Percentiles rank a stretch among this genome's conserved stretches.
phyloP scores from a whole-genome alignment of 2,797 vertebrate species.

The Falco concolor region DNA sequence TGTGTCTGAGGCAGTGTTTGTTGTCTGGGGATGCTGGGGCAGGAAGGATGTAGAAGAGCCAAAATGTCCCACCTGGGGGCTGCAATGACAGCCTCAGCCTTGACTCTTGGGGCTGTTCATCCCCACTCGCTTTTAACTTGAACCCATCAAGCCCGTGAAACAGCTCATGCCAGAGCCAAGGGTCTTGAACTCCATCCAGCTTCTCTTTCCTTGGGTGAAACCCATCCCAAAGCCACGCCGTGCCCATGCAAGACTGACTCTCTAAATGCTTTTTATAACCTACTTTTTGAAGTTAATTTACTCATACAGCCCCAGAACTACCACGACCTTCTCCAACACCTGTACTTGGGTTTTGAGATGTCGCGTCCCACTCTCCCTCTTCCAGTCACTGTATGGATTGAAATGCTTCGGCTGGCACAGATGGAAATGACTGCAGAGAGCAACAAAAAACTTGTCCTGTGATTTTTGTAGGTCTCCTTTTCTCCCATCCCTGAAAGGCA shows the following conservation, averaged over 20 bases:
- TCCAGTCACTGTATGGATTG: not conserved
- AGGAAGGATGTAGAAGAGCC: not conserved
- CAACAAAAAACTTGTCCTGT: not conserved
- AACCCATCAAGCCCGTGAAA: accelerated
- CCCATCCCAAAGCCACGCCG: accelerated
- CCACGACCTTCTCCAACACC: not conserved
- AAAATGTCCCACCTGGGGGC: not conserved
- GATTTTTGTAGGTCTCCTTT: not conserved
- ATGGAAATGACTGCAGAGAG: not conserved
- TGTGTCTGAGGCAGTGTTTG: accelerated
- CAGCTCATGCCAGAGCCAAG: not conserved
- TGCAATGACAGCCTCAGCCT: not conserved
- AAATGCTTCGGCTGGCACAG: not conserved
- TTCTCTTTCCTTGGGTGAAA: not conserved
- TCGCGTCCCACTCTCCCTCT: accelerated
- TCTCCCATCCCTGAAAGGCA: not conserved
- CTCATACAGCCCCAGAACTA: accelerated
- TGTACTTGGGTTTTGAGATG: not conserved
- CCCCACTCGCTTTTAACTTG: not conserved
- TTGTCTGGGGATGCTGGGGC: not conserved
- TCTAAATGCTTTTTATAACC: not conserved
- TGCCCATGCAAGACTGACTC: not conserved
- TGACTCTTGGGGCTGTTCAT: accelerated
- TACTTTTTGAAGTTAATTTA: not conserved
- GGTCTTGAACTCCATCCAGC: not conserved